These are phyloP conservation scores for Habroteleia sp. DNA, from an alignment of 2,888 invertebrate genomes.

Conservation along the genomic window DNA sequence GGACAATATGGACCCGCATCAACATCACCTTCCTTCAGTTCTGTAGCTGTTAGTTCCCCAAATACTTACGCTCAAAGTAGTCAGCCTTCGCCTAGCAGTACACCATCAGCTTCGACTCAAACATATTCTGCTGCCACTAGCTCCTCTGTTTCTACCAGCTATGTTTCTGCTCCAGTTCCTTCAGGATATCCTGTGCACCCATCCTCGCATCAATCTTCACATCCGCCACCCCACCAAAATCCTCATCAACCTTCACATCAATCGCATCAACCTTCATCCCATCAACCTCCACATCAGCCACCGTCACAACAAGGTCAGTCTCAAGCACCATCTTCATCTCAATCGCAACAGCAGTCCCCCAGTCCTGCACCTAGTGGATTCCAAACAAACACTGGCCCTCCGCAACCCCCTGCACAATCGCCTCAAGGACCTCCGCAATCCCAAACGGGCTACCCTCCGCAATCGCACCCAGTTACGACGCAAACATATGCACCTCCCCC, in stretches of 20 bases:
- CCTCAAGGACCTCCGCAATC: slow-evolving; percentile 78
- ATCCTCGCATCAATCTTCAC: slow-evolving; percentile 81
- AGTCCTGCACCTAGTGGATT: slow-evolving; percentile 83
- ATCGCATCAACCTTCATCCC: slow-evolving; percentile 78
- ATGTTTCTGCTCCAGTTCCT: slow-evolving; percentile 84
- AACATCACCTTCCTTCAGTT: slow-evolving; percentile 79
- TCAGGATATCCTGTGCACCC: slow-evolving; percentile 84
- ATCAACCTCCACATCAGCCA: slow-evolving; percentile 73
- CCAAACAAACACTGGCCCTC: slow-evolving; percentile 80
- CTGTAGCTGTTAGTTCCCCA: slow-evolving; percentile 73
- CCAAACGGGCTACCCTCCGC: slow-evolving; percentile 80
- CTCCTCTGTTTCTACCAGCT: slow-evolving; percentile 78
- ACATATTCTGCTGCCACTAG: slow-evolving; percentile 84
- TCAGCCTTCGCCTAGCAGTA: slow-evolving; percentile 76
- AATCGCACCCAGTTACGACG: slow-evolving; percentile 82
- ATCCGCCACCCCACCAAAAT: slow-evolving; percentile 78
- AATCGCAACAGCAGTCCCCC: slow-evolving; percentile 76
- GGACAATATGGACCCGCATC: slow-evolving; percentile 79
- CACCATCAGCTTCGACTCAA: slow-evolving; percentile 81
- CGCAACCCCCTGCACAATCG: slow-evolving; percentile 78
- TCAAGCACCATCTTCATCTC: slow-evolving; percentile 82
- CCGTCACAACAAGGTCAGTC: slow-evolving; percentile 80
- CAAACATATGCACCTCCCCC: slow-evolving; percentile 80
- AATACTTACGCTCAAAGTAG: slow-evolving; percentile 79
- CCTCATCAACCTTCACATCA: slow-evolving; percentile 82